Base-by-base conservation (phyloP, 2,888 invertebrate genomes). In the Drosophila kanekoi region DNA sequence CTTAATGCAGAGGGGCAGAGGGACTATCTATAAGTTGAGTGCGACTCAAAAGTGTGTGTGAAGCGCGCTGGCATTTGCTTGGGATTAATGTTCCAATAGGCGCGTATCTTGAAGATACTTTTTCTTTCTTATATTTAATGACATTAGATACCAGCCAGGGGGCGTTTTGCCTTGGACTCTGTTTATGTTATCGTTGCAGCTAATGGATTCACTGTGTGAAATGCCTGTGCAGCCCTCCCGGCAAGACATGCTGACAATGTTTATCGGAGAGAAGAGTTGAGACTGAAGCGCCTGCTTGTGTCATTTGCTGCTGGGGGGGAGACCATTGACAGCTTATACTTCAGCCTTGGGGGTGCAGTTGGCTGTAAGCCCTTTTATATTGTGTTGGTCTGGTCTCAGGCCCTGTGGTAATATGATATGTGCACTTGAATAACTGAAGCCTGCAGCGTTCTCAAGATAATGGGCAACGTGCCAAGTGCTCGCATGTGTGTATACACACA, bases 401-500 rank as follows among this genome's bases (percentile, higher is more conserved):
- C 52, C 41, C 54, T 49, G 58, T 68, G 72, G 81, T 82, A 84
- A 83, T 73, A 82, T 79, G 86, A 83, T 83, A 81, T 85, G 72
- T 72, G 82, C 67, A 82, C 82, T 82, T 73, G 79, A 87, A 79
- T 60, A 82, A 79, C 69, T 65, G 62, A 63, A 63, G 80, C 72
- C 80, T 60, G 68, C 70, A 77, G 80, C 77, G 23, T 48, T 38
- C 73, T 48, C 43, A 38, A 83, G 81, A 89, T 87, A 85, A 85
- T 85, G 87, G 89, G 87, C 79, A 89, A 89, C 85, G 87, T 89
- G 89, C 89, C 85, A 85, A 85, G 84, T 76, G 84, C 73, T 73
- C 77, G 69, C 74, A 70, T 77, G 43, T 73, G 45, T 61, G 58
- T 54, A 44, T 32, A 23, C 28, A 49, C 23, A 51, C 64, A 75